These are phyloP conservation scores for Stenotaenia linearis DNA, from an alignment of 2,888 invertebrate genomes.

Conservation along the genomic window DNA sequence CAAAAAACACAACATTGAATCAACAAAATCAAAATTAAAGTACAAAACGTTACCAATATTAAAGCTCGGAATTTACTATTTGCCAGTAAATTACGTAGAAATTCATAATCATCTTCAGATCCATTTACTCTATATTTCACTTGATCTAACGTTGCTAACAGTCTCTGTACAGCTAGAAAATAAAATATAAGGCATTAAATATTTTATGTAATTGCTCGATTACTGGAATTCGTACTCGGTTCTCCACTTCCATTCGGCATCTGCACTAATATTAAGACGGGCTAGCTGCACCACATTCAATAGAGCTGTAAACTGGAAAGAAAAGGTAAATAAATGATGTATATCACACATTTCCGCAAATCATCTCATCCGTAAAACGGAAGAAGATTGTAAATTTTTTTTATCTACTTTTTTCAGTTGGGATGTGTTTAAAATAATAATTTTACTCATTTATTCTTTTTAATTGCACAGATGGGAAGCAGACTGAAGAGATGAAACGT, in stretches of 20 bases:
- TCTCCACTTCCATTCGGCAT: slow-evolving; percentile 31
- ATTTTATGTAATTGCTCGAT: not conserved
- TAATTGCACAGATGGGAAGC: too few relatives aligned
- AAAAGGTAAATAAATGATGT: not conserved
- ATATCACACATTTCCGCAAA: too few relatives aligned
- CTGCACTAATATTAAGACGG: not conserved
- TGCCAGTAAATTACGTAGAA: slow-evolving; percentile 73
- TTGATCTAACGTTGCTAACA: slow-evolving; percentile 75
- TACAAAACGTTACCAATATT: slow-evolving; percentile 64
- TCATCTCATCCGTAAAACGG: too few relatives aligned
- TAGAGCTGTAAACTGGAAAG: not conserved
- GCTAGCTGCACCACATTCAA: not conserved
- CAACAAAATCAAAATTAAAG: too few relatives aligned
- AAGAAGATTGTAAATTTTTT: too few relatives aligned
- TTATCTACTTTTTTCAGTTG: too few relatives aligned
- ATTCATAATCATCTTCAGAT: slow-evolving; percentile 74
- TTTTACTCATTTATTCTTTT: too few relatives aligned
- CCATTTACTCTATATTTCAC: slow-evolving; percentile 64
- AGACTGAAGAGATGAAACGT: too few relatives aligned
- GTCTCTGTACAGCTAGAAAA: slow-evolving; percentile 66
- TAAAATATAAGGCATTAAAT: not conserved
- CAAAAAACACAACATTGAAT: not conserved
- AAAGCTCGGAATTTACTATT: slow-evolving; percentile 83
- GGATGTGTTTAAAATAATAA: too few relatives aligned
- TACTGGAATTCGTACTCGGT: slow-evolving; percentile 14